Evolutionary conservation across 2,113 vertebrate species (phyloP).

Genomic region (Callipepla squamata): DNA sequence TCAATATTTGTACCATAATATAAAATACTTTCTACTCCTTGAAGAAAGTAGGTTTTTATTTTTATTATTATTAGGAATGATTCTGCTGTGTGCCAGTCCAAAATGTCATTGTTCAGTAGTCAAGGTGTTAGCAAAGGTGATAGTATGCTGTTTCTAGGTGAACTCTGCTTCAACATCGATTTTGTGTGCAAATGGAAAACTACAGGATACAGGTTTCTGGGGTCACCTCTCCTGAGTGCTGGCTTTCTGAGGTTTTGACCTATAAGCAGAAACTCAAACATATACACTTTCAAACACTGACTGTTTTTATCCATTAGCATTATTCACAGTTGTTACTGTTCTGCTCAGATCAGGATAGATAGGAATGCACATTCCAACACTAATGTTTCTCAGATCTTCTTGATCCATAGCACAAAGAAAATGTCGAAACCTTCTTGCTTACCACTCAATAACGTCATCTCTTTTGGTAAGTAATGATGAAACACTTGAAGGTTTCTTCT

Average conservation of each 20-base stretch:
- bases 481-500: neutral
- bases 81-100: neutral
- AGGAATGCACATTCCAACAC: neutral
- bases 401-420: neutral
- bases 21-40: neutral
- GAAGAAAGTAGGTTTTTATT: neutral
- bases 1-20: neutral
- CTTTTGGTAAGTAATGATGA: neutral
- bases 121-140: neutral
- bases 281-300: neutral
- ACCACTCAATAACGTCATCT: neutral
- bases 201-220: neutral
- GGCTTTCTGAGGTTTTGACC: neutral
- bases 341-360: neutral
- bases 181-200: neutral
- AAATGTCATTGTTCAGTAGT: neutral
- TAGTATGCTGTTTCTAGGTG: neutral
- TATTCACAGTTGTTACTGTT: neutral
- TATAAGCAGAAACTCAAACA: neutral
- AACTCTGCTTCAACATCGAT: neutral
- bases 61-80: neutral
- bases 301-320: neutral
- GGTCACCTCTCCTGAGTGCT: neutral
- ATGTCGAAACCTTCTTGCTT: neutral
- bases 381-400: neutral